These are phyloP conservation scores for Oncorhynchus mykiss DNA, from an alignment of 2,113 vertebrate species.

Conservation along the genomic window DNA sequence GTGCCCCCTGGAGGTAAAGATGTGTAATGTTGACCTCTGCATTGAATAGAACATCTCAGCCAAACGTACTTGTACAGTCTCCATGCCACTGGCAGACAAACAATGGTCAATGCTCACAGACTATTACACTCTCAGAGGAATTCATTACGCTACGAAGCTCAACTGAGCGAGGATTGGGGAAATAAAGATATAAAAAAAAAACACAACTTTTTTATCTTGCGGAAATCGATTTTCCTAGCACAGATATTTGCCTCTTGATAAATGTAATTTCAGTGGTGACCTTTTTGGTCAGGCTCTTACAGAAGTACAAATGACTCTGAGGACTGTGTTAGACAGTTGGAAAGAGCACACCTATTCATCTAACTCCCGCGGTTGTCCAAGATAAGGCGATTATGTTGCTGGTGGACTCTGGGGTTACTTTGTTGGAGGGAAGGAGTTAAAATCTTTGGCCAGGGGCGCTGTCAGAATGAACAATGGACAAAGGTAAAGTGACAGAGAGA, in stretches of 20 bases:
- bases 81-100: neutral
- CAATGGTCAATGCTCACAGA: neutral
- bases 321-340: slow-evolving; percentile 46
- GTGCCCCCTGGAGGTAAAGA: slow-evolving; percentile 42
- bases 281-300: slow-evolving; percentile 50
- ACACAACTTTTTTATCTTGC: neutral
- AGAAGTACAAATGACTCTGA: slow-evolving; percentile 52
- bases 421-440: slow-evolving; percentile 23
- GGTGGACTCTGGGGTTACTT: slow-evolving; percentile 37
- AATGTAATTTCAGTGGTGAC: slow-evolving; percentile 60
- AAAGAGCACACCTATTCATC: slow-evolving; percentile 65
- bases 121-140: slow-evolving; percentile 6
- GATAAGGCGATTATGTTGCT: slow-evolving; percentile 55
- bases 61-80: neutral
- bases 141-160: slow-evolving; percentile 26
- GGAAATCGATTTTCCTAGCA: slow-evolving; percentile 46
- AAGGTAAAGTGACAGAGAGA: slow-evolving; percentile 51
- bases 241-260: slow-evolving; percentile 49
- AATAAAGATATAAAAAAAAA: no score
- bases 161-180: slow-evolving; percentile 10
- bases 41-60: neutral
- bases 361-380: slow-evolving; percentile 32
- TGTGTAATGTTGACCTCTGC: neutral
- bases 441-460: slow-evolving; percentile 15
- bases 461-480: slow-evolving; percentile 57